Base-by-base conservation (phyloP, 2,113 vertebrate species). In the Oryzias woworae region DNA sequence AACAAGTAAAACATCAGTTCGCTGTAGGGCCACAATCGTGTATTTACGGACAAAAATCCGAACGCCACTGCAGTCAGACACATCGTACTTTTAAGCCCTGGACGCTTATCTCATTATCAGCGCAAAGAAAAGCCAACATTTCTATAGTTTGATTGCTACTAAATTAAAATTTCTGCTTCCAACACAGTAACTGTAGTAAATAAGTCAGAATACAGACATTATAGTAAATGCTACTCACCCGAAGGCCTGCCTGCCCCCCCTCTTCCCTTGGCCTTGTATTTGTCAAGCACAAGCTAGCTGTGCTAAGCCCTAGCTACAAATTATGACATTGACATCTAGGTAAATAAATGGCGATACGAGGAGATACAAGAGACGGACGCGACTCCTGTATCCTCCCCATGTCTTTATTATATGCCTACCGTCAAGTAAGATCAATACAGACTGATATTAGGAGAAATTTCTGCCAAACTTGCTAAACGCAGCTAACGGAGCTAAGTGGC, bases 401-500 rank as follows among this genome's bases (percentile, higher is more conserved):
- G 47, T 50, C 56, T 14, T 36, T 28, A 2, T 51, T 7, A 0
- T 45, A 18, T 47, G 31, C 59, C 43, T 48, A 49, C 23, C 18
- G 18, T 56, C 12, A 4, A 51, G 3, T 63, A 54, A 5, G n/a
- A 0, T 58, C 20, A 18, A 22, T 17, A 75, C 71, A 31, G 13
- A n/a, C 23, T 44, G 43, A 17, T 18, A 64, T 20, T 58, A 49
- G 36, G 50, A 42, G n/a, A 24, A 52, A 20, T 28, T 50, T 59
- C 57, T 59, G 43, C 41, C 69, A 66, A 73, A 58, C 73, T 75
- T 71, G 66, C 61, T 18, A 47, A 57, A 77, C 70, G 47, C 55
- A 54, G 84, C 83, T 87, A 88, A 66, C 59, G 62, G 4, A 4
- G 88, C 88, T 87, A 88, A 70, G 67, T 48, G 61, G 82, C 67